Evolutionary conservation across 2,888 invertebrate genomes (phyloP).

Genomic region (Drosophila monieri): DNA sequence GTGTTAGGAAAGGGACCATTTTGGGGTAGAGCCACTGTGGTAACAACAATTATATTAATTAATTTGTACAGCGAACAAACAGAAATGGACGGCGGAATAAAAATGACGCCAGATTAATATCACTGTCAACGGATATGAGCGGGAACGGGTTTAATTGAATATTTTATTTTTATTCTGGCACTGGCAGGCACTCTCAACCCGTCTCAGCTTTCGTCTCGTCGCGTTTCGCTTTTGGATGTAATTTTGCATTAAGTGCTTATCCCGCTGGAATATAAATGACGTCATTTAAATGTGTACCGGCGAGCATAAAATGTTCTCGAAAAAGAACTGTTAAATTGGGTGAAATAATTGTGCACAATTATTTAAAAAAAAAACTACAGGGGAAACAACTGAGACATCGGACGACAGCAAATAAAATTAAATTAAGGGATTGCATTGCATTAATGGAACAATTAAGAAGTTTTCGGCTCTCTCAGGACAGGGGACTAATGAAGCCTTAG

Average conservation of each 20-base stretch:
- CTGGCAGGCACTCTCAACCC: conserved; percentile 25
- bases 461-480: conserved; percentile 38
- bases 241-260: conserved; percentile 77
- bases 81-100: conserved; percentile 26
- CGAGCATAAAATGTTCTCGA: conserved; percentile 52
- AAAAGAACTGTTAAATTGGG: conserved; percentile 75
- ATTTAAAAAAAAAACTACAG: conserved; percentile 66
- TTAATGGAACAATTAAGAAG: conserved; percentile 77
- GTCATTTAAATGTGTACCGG: conserved; percentile 65
- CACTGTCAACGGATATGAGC: conserved; percentile 65
- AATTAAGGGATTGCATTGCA: conserved; percentile 77
- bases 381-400: conserved; percentile 16
- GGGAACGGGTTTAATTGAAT: conserved; percentile 75
- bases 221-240: conserved; percentile 48
- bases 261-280: conserved; percentile 76
- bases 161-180: conserved; percentile 68
- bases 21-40: conserved; percentile 42
- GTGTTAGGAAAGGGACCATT: conserved; percentile 41
- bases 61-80: conserved; percentile 53
- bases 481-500: conserved; percentile 73
- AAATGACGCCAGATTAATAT: conserved; percentile 71
- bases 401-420: conserved; percentile 71
- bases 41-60: conserved; percentile 75
- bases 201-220: conserved; percentile 18
- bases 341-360: conserved; percentile 76